Evolutionary conservation across 2,797 vertebrate genomes (phyloP), one percentile per base, ranked within the genome.

Genomic region (Acomys russatus): DNA sequence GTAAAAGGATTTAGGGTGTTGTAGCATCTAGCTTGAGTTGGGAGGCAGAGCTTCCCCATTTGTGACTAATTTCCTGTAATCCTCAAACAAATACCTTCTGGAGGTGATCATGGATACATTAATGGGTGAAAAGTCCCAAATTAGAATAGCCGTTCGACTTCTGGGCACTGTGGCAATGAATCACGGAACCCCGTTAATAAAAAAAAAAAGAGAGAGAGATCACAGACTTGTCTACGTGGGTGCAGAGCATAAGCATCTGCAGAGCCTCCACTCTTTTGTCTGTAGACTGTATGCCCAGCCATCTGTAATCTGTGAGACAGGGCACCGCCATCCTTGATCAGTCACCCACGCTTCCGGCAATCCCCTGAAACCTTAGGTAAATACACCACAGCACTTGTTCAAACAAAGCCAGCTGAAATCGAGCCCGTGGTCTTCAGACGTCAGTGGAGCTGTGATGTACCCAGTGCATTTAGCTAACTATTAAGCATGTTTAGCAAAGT

Each of bases 291-390:
- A 33, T 92, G 68, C 76, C 63, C 14, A 1, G 59, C 71, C 95
- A 95, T 96, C 90, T 97, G 97, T 80, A 33, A 64, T n/a, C 92
- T 80, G 82, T 33, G 59, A 77, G 88, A 59, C 66, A 88, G 61
- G 66, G 23, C 35, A 59, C 88, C 66, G 38, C 56, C 68, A 59
- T 79, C 90, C 63, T 0, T 63, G 56, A 49, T 74, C 95, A 96
- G 79, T 97, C 97, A 97, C 74, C 97, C 97, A 28, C 90, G 86
- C 61, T 97, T 97, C 97, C 97, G 97, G 91, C 49, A 90, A 33
- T 61, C 91, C 95, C 64, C 92, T 78, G 88, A 49, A 73, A 87
- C 86, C 56, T 22, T 94, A 83, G 59, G 90, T 61, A 97, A 97
- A 97, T 82, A 97, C 51, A 38, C 86, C 51, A 70, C 33, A 92